phyloP scores from a whole-genome alignment of 2,113 vertebrate species.

The Tricholaema leucomelas region DNA sequence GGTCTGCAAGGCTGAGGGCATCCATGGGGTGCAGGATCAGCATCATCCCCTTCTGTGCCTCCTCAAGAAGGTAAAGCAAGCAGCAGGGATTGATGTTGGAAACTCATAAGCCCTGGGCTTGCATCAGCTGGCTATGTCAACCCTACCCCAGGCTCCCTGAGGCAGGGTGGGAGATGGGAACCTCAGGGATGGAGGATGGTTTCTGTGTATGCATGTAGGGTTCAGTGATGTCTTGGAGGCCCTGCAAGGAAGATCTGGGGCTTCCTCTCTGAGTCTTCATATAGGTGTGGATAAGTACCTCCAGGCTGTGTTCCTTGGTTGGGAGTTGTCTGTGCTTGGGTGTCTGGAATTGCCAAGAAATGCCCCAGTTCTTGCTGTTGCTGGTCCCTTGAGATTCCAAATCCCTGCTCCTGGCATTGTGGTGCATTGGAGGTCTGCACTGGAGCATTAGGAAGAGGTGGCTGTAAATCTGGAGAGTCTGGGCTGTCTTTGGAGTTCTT shows the following conservation, averaged over 20 bases:
- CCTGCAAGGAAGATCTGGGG: not conserved
- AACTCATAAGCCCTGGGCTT: not conserved
- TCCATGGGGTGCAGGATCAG: not conserved
- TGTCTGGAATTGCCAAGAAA: not conserved
- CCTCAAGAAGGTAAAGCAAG: not conserved
- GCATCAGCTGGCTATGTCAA: not conserved
- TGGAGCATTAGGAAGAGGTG: not conserved
- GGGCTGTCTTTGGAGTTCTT: not conserved
- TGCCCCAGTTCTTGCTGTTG: not conserved
- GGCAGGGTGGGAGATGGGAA: not conserved
- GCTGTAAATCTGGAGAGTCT: not conserved
- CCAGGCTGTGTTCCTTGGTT: not conserved
- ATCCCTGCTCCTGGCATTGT: not conserved
- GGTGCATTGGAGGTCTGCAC: accelerated
- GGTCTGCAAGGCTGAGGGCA: not conserved
- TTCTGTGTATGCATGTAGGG: not conserved
- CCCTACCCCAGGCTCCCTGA: not conserved
- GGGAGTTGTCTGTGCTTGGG: not conserved
- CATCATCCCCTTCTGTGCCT: not conserved
- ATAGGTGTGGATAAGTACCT: not conserved
- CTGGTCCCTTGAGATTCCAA: not conserved
- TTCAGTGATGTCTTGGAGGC: not conserved
- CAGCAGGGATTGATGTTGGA: not conserved
- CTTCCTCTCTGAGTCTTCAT: not conserved
- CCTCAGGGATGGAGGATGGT: not conserved